These are phyloP conservation scores for Tyrannus savana DNA, from an alignment of 2,113 vertebrate genomes.

Conservation along the genomic window DNA sequence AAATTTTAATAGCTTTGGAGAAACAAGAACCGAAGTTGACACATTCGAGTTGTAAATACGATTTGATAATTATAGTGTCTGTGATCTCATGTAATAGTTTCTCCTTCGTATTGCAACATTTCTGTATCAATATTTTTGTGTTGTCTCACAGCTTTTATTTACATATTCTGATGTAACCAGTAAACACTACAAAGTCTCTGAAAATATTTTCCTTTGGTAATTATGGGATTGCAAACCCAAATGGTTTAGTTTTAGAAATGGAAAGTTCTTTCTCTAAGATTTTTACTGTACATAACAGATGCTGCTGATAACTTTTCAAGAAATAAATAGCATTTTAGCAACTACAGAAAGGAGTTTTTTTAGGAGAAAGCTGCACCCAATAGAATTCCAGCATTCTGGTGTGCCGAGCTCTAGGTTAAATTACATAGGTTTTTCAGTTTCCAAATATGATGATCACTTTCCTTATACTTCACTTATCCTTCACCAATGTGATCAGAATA, in stretches of 20 bases:
- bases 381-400: not conserved
- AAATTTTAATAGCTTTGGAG: conserved; percentile 4
- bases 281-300: not conserved
- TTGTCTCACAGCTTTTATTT: conserved; percentile 24
- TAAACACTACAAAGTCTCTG: not conserved
- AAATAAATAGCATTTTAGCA: not conserved
- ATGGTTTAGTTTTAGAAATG: not conserved
- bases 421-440: not conserved
- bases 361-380: not conserved
- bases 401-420: not conserved
- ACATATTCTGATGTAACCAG: not conserved
- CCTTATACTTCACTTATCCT: not conserved
- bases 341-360: too few species aligned
- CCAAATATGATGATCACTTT: not conserved
- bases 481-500: not conserved
- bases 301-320: not conserved
- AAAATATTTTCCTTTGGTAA: conserved; percentile 13
- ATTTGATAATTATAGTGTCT: conserved; percentile 33
- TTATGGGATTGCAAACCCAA: not conserved
- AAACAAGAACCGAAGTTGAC: conserved; percentile 22
- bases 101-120: not conserved
- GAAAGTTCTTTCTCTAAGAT: not conserved
- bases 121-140: conserved; percentile 28
- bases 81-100: conserved; percentile 43
- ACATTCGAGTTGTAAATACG: not conserved